Base-by-base conservation (phyloP, 1,140 invertebrate species). In the Cydia splendana region DNA sequence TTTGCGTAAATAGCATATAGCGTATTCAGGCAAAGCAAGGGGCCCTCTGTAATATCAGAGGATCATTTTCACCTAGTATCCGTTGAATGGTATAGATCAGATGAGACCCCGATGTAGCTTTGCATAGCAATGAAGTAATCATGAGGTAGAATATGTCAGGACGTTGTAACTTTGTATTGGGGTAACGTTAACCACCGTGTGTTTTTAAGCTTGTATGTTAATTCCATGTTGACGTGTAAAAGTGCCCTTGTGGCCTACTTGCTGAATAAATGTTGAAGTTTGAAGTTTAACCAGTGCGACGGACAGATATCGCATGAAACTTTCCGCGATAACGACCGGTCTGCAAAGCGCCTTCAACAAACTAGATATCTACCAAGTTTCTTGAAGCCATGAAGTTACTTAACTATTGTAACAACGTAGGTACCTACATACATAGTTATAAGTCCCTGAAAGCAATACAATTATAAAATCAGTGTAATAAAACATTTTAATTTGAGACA, bases 1-100 rank as follows among this genome's bases (percentile, higher is more conserved):
- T 88, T 89, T 87, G 86, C 84, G 81, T 87, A 89, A 89, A 88
- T 84, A 84, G 83, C 87, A 75, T 83, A 88, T 87, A 85, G 85
- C 84, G 84, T 87, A 87, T 87, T 87, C 87, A 82, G 84, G 78
- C 81, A 15, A 48, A 15, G 45, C 45, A 15, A 10, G 80, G 67
- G 10, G 75, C 69, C 75, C 82, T 80, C 77, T 78, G 81, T 81
- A 79, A 79, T 75, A 77, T 75, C 65, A 38, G 74, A 6, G 15
- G 71, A 82, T 84, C 82, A 80, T 82, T 83, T 77, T 62, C 80
- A 45, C 76, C 79, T 79, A 34, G 53, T 81, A 80, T 78, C 78
- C 75, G 62, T 76, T 79, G 82, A 85, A 85, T 84, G 79, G 75
- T 74, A 81, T 81, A 83, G 80, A 85, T 85, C 82, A 87, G 80